Percentiles rank a stretch among this genome's conserved stretches.
phyloP scores from a whole-genome alignment of 2,888 invertebrate species.

The Hoplodrina ambigua region DNA sequence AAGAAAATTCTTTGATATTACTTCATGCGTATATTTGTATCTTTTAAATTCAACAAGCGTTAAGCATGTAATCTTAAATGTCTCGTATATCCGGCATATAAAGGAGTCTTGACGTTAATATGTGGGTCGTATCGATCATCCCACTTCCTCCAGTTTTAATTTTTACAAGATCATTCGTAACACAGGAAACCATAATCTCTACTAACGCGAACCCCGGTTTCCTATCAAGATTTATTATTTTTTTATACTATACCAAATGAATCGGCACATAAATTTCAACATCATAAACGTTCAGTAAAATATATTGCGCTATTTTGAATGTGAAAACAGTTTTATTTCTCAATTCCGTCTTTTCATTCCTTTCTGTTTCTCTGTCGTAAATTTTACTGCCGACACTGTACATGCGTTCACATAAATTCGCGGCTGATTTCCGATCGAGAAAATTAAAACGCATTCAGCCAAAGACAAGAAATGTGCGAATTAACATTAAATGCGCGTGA shows the following conservation, averaged over 20 bases:
- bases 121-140: slow-evolving; percentile 56
- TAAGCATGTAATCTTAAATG: slow-evolving; percentile 42
- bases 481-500: slow-evolving; percentile 87
- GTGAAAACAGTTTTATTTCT: slow-evolving; percentile 82
- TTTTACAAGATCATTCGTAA: slow-evolving; percentile 70
- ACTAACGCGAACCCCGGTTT: slow-evolving; percentile 71
- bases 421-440: slow-evolving; percentile 75
- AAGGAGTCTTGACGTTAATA: slow-evolving; percentile 46
- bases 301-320: slow-evolving; percentile 80
- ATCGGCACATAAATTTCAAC: slow-evolving; percentile 76
- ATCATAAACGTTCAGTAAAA: slow-evolving; percentile 80
- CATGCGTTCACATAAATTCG: slow-evolving; percentile 78
- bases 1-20: slow-evolving; percentile 1
- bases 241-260: slow-evolving; percentile 75
- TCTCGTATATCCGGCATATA: slow-evolving; percentile 49
- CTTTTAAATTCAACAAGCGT: slow-evolving; percentile 33
- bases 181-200: slow-evolving; percentile 72
- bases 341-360: slow-evolving; percentile 77
- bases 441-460: slow-evolving; percentile 78
- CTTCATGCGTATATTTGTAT: slow-evolving; percentile 12
- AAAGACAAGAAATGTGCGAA: slow-evolving; percentile 83
- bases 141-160: slow-evolving; percentile 56
- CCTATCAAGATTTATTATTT: slow-evolving; percentile 76
- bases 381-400: slow-evolving; percentile 78
- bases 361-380: slow-evolving; percentile 72